These are phyloP conservation scores for Aurelia aurita complex sp. Pacific DNA, from an alignment of 30 jellyfish, hydroid and myxozoan species.

Conservation along the genomic window DNA sequence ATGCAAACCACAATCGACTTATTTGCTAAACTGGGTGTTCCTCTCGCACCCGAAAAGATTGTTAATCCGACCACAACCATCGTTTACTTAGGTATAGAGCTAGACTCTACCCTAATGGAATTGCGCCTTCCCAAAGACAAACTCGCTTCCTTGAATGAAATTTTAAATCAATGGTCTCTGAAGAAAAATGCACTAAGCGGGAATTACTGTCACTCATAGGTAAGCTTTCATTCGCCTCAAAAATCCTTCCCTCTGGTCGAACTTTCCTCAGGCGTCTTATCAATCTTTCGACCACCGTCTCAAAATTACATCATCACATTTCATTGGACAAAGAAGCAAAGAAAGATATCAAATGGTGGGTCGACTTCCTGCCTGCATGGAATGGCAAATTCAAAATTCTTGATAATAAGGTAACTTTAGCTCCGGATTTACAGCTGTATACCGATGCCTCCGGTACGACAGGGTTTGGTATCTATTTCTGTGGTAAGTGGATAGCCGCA, in stretches of 20 bases:
- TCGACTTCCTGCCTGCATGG: not conserved
- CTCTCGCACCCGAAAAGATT: too few species aligned
- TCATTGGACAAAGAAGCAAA: not conserved
- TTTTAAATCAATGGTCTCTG: too few species aligned
- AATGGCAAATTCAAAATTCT: conserved; percentile 12
- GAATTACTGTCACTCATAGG: conserved; percentile 18
- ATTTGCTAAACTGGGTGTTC: too few species aligned
- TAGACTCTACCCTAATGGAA: too few species aligned
- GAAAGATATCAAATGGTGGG: conserved; percentile 16
- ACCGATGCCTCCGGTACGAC: not conserved
- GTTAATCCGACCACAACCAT: too few species aligned
- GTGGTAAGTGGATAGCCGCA: conserved; percentile 10
- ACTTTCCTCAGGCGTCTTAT: conserved; percentile 2
- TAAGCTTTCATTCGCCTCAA: conserved; percentile 24
- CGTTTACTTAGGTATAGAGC: too few species aligned
- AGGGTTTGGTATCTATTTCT: conserved; percentile 6
- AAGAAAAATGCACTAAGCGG: conserved; percentile 35
- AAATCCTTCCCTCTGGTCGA: conserved; percentile 13
- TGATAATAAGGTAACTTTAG: not conserved
- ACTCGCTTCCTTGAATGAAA: too few species aligned
- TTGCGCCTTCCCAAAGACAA: too few species aligned
- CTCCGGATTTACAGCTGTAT: not conserved
- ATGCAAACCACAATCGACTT: too few species aligned
- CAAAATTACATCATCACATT: conserved; percentile 3
- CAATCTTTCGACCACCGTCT: conserved; percentile 1